These are phyloP conservation scores for Pangasius macronema DNA, from an alignment of 2,797 vertebrate species.

Conservation along the genomic window DNA sequence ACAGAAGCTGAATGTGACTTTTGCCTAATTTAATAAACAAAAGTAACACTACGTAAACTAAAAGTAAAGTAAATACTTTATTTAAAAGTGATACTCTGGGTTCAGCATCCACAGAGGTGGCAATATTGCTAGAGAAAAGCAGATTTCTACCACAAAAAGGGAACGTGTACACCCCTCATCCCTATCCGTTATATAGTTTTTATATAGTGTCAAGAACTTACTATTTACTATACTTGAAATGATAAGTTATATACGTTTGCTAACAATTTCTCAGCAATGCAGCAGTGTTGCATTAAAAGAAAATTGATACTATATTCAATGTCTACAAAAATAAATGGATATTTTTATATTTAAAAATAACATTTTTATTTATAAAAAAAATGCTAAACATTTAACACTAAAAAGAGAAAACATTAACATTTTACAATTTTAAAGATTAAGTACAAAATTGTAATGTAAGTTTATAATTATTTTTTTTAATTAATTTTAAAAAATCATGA, in stretches of 20 bases:
- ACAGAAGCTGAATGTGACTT: not conserved
- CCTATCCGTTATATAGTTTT: too few species aligned
- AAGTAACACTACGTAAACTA: not conserved
- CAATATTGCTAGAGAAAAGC: not conserved
- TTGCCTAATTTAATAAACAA: not conserved
- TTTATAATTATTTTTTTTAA: not conserved
- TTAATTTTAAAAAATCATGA: not conserved
- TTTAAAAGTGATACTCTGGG: not conserved
- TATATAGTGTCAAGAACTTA: too few species aligned
- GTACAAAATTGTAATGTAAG: too few species aligned
- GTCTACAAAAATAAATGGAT: not conserved
- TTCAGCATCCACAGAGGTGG: not conserved
- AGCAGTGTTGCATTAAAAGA: not conserved
- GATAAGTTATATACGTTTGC: too few species aligned
- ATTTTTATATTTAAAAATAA: too few species aligned
- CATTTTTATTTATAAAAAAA: not conserved
- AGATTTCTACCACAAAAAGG: not conserved
- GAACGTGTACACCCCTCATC: too few species aligned
- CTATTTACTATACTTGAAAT: too few species aligned
- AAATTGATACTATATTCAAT: not conserved
- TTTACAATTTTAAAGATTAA: not conserved
- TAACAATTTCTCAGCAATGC: not conserved
- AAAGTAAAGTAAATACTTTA: not conserved
- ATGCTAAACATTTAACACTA: too few species aligned
- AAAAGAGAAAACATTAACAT: not conserved